These are phyloP conservation scores for Troides helena DNA, from an alignment of 2,888 invertebrate genomes.

Conservation along the genomic window DNA sequence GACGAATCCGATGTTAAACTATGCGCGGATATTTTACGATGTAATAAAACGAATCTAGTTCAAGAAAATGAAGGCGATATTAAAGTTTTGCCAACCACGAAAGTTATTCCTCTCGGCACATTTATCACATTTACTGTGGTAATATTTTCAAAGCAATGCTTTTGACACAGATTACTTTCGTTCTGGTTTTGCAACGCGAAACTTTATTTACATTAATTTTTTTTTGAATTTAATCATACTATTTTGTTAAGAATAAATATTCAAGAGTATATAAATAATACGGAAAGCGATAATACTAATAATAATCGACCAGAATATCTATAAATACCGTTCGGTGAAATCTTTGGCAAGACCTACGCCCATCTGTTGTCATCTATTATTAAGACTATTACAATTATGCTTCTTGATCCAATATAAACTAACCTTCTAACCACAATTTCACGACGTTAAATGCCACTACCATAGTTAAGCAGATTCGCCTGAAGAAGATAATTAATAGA, in stretches of 20 bases:
- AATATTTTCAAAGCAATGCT: conserved; percentile 68
- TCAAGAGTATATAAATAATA: too few relatives aligned
- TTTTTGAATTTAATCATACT: conserved; percentile 10
- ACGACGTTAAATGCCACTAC: too few relatives aligned
- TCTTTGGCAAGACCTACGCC: too few relatives aligned
- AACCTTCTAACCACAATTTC: too few relatives aligned
- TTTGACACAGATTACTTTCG: conserved; percentile 68
- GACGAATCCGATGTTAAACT: conserved; percentile 19
- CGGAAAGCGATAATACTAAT: too few relatives aligned
- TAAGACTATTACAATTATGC: too few relatives aligned
- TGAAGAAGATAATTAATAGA: too few relatives aligned
- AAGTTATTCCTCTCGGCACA: conserved; percentile 57
- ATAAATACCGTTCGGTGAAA: too few relatives aligned
- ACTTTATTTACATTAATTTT: conserved; percentile 37
- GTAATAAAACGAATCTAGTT: conserved; percentile 40
- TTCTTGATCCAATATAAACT: too few relatives aligned
- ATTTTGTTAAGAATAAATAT: background rate
- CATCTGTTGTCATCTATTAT: too few relatives aligned
- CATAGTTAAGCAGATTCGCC: too few relatives aligned
- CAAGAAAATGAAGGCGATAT: conserved; percentile 47
- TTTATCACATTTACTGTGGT: conserved; percentile 67
- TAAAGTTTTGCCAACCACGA: conserved; percentile 54
- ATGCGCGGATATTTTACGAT: conserved; percentile 34
- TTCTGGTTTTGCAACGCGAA: conserved; percentile 45
- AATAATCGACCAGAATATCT: too few relatives aligned